Base-by-base conservation (phyloP, 2,888 invertebrate species). In the Synergus laeviventris region DNA sequence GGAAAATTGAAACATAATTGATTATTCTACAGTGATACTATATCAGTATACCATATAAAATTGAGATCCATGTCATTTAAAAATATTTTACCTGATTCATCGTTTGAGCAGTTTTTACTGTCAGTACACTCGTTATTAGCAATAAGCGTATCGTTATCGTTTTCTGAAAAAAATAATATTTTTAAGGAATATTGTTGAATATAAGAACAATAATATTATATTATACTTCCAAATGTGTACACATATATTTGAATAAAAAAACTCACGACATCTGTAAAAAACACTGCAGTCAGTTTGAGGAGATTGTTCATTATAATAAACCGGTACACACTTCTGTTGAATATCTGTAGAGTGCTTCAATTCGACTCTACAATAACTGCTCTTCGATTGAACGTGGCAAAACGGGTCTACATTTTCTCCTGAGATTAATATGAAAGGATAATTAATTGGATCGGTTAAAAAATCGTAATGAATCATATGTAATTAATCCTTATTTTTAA, bases 111-210 rank as follows among this genome's bases (percentile, higher is more conserved):
- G 7, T 1, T 24, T 54, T 31, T 5, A 16, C 3, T 31, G 16
- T n/a, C n/a, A n/a, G n/a, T n/a, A n/a, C n/a, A n/a, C n/a, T n/a
- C n/a, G n/a, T n/a, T n/a, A n/a, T n/a, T n/a, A n/a, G n/a, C n/a
- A n/a, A n/a, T n/a, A n/a, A n/a, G n/a, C n/a, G n/a, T n/a, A n/a
- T 76, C 73, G 24, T 76, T 73, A 0, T 45, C 49, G 60, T 76
- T 76, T 38, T 73, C 73, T 73, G 38, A 31, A 24, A 56, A 73
- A 73, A 54, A 11, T 36, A 16, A 12, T 21, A 3, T 49, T 38
- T 56, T 11, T 24, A 56, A 31, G 42, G 8, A n/a, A 18, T 42
- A 70, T n/a, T 56, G 1, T 18, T 60, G 11, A 12, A 54, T n/a
- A 54, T n/a, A 18, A 2, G 8, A 24, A 16, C 45, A 16, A 2